A percentile compares a stretch with the other conserved stretches of the same genome.
Conservation (phyloP, 2,113 vertebrate species). For the Aegithalos caudatus region DNA sequence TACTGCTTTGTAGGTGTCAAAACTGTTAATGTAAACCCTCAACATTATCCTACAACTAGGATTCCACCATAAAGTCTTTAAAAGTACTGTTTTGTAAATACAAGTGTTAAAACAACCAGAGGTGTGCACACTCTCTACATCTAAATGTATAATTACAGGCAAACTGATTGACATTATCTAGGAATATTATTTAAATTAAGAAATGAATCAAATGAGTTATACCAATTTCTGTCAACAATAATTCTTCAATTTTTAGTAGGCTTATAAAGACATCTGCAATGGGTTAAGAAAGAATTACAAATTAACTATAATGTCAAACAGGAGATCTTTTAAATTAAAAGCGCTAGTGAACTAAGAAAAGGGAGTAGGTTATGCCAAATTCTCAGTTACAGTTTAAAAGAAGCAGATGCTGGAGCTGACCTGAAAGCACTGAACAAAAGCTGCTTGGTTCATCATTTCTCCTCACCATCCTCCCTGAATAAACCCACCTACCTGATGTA, state of each 20-base stretch:
- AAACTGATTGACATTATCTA: background rate
- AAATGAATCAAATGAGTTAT: background rate
- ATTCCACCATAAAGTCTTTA: background rate
- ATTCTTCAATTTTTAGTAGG: background rate
- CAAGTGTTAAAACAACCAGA: background rate
- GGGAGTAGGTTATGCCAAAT: background rate
- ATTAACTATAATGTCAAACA: background rate
- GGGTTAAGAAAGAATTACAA: background rate
- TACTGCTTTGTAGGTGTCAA: background rate
- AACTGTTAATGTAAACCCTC: background rate
- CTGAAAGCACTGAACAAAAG: background rate
- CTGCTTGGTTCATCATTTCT: background rate
- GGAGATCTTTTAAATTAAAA: background rate
- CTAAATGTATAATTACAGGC: background rate
- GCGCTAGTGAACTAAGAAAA: background rate
- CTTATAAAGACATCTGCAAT: background rate
- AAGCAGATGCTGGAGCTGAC: background rate
- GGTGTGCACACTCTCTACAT: background rate
- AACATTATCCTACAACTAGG: background rate
- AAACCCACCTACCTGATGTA: background rate
- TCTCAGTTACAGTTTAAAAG: background rate
- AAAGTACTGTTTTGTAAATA: background rate
- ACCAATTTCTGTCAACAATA: background rate
- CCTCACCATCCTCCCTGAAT: background rate
- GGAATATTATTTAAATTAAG: background rate